Evolutionary conservation across 2,888 invertebrate genomes (phyloP), one percentile per base, ranked within the genome.

Genomic region (Strigamia maritima): DNA sequence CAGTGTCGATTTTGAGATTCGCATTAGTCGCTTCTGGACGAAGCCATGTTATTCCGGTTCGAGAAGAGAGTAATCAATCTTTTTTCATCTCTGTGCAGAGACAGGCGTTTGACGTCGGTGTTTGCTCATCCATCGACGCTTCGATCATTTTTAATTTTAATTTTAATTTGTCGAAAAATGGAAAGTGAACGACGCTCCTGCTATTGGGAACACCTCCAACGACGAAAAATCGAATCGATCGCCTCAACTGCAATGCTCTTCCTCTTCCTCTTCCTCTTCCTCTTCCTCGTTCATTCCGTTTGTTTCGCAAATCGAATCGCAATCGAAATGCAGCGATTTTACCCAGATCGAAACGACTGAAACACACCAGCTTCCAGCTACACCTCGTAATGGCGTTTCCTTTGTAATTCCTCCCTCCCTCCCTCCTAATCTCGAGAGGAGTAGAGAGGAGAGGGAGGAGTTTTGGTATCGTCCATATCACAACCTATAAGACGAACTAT

Each of bases 151-250:
- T n/a, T n/a, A n/a, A n/a, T n/a, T n/a, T n/a, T n/a, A n/a, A n/a
- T n/a, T n/a, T n/a, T n/a, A n/a, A n/a, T n/a, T n/a, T n/a, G n/a
- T n/a, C n/a, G n/a, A n/a, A n/a, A n/a, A n/a, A n/a, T n/a, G n/a
- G n/a, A n/a, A n/a, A n/a, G n/a, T n/a, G n/a, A n/a, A n/a, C n/a
- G n/a, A n/a, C n/a, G n/a, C n/a, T n/a, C n/a, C 49, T 16, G 19
- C 49, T 16, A 35, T 35, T 35, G 6, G 49, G 49, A 16, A 16
- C 60, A 16, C 60, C 19, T 60, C 60, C 60, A 60, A 60, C 60
- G 60, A 60, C 60, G 60, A n/a, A n/a, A n/a, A n/a, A n/a, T n/a
- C n/a, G n/a, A 60, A 60, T 60, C 60, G 60, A 60, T 60, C 19
- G 60, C 60, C 22, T 2, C 60, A 22, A 60, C 60, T 60, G 60